A percentile compares a stretch with the other conserved stretches of the same genome.
phyloP scores from a whole-genome alignment of 2,888 invertebrate species.

The Clunio marinus region DNA sequence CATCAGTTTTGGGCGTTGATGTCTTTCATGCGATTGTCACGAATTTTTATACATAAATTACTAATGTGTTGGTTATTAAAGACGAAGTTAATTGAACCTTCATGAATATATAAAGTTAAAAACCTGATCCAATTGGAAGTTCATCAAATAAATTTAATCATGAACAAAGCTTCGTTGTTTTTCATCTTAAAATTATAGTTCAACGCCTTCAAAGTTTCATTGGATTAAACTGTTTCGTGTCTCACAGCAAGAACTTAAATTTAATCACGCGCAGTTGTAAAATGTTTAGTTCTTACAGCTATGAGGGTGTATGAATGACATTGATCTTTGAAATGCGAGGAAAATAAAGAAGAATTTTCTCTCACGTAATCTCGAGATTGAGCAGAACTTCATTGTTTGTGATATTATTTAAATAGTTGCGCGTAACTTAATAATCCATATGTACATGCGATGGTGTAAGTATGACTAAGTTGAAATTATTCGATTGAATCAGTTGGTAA shows the following conservation, averaged over 20 bases:
- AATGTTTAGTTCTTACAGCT: not conserved
- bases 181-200: not conserved
- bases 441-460: too few species aligned
- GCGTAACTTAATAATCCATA: too few species aligned
- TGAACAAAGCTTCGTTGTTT: too few species aligned
- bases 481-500: not conserved
- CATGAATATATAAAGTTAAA: not conserved
- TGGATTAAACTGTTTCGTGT: not conserved
- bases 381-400: too few species aligned
- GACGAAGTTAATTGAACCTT: not conserved
- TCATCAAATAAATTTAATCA: too few species aligned
- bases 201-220: not conserved
- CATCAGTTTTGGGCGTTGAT: not conserved
- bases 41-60: not conserved
- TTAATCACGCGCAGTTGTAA: not conserved
- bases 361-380: too few species aligned
- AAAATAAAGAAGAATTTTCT: too few species aligned
- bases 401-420: too few species aligned
- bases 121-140: slow-evolving; percentile 11
- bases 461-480: too few species aligned
- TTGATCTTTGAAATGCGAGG: slow-evolving; percentile 10
- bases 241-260: not conserved
- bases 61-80: too few species aligned
- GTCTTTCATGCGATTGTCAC: not conserved
- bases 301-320: not conserved